Percentiles rank a stretch among this genome's conserved stretches.
Evolutionary conservation across 2,797 vertebrate genomes (phyloP).

Genomic region (Macrochelys suwanniensis): DNA sequence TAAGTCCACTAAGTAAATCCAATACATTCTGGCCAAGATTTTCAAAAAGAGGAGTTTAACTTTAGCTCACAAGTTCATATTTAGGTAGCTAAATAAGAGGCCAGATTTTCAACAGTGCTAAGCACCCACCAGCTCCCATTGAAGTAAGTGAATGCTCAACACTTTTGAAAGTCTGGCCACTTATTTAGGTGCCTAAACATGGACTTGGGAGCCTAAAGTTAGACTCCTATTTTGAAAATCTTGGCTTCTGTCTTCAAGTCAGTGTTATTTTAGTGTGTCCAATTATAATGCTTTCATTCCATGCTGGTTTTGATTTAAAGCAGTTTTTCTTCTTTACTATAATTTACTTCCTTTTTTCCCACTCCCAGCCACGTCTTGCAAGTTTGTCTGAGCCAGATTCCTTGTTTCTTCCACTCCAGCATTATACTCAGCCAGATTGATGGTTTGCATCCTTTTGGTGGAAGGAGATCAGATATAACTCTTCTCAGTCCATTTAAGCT

Average conservation of each 20-base stretch:
- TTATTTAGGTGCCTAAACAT: not conserved
- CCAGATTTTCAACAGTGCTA: not conserved
- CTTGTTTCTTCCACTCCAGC: not conserved
- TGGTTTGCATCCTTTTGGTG: not conserved
- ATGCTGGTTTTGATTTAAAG: not conserved
- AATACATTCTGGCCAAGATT: not conserved
- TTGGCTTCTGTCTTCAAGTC: not conserved
- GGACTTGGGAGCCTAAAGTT: not conserved
- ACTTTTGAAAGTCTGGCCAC: not conserved
- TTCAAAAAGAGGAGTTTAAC: not conserved
- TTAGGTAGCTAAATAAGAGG: not conserved
- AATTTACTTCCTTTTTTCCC: not conserved
- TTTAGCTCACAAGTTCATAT: not conserved
- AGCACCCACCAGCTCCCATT: not conserved
- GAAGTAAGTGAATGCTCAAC: conserved; percentile 13
- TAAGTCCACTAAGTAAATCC: not conserved
- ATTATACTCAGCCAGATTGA: not conserved
- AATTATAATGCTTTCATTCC: not conserved
- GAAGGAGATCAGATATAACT: not conserved
- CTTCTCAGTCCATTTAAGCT: not conserved
- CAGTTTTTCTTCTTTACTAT: not conserved
- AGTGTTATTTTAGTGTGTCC: conserved; percentile 18
- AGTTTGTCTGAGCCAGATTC: not conserved
- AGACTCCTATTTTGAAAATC: not conserved
- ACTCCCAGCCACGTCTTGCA: not conserved